Base-by-base conservation (phyloP, 2,888 invertebrate genomes). In the Dione vanillae region DNA sequence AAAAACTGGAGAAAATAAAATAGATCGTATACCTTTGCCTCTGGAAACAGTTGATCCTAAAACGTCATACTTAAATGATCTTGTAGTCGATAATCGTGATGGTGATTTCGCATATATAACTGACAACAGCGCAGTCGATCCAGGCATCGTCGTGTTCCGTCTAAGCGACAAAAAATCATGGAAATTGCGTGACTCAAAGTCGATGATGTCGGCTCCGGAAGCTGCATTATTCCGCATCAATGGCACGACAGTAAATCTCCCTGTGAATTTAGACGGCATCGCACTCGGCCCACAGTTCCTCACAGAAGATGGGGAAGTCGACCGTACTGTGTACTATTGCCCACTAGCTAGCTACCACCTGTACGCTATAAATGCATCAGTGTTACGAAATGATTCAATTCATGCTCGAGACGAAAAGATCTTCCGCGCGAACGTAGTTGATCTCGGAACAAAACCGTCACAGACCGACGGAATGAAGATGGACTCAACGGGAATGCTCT, bases 381-480 rank as follows among this genome's bases (percentile, higher is more conserved):
- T 94, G 27, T 85, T 96, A 20, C 94, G 94, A 68, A 94, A 95
- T 76, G 94, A 94, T 70, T 87, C 92, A 6, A 81, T 94, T 37
- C 86, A 87, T 0, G 77, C 84, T 67, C 82, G 79, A 68, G 85
- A 84, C 10, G 84, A 87, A 6, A 85, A 86, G 58, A 87, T 87
- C 10, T 74, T 92, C 8, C 86, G 89, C n/a, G 86, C 90, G 0
- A 87, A 93, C 73, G 94, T 96, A 0, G 91, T 86, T 9, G 94
- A 95, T 74, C 84, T 95, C 51, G 96, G 96, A 0, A 79, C 86
- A 0, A 96, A 96, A 81, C 84, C 92, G 0, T 96, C 96, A 0
- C 96, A 96, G 83, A 95, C 95, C 0, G 96, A 96, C 78, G 96
- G 96, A 0, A 96, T 97, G 96, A 94, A 95, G 72, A 96, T 96